Percentiles rank a stretch among this genome's conserved stretches.
These are phyloP conservation scores for Archilochus colubris DNA, from an alignment of 2,113 vertebrate species.

Conservation along the genomic window DNA sequence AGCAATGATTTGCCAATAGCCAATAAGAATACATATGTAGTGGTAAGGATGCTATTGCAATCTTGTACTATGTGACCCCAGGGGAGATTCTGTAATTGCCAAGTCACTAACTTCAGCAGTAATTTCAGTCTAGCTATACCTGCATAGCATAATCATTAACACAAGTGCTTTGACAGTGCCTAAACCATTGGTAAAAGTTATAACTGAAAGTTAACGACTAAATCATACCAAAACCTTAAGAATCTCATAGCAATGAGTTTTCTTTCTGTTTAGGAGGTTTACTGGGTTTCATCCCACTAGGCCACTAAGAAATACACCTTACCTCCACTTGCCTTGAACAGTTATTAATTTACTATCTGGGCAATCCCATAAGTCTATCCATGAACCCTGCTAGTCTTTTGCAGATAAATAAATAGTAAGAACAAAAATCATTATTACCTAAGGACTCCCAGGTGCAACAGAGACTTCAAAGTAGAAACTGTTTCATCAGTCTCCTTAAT, in stretches of 20 bases:
- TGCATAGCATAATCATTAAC: slow-evolving; percentile 32
- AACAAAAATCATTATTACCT: not conserved
- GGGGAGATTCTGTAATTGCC: slow-evolving; percentile 46
- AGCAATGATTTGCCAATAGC: slow-evolving; percentile 9
- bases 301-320: not conserved
- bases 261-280: not conserved
- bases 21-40: not conserved
- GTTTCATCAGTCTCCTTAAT: not conserved
- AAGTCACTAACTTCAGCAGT: slow-evolving; percentile 37
- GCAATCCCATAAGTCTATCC: not conserved
- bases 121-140: slow-evolving; percentile 18
- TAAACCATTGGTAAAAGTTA: not conserved
- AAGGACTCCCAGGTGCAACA: not conserved
- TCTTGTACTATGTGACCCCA: not conserved
- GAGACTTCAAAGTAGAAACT: not conserved
- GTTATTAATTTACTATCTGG: not conserved
- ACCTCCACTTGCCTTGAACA: not conserved
- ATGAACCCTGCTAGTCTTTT: not conserved
- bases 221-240: not conserved
- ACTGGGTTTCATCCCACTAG: not conserved
- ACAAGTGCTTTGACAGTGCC: not conserved
- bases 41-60: not conserved
- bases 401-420: not conserved
- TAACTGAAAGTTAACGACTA: not conserved
- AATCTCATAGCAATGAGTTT: not conserved